phyloP scores from a whole-genome alignment of 1,140 invertebrate genomes.

The Bicyclus anynana region DNA sequence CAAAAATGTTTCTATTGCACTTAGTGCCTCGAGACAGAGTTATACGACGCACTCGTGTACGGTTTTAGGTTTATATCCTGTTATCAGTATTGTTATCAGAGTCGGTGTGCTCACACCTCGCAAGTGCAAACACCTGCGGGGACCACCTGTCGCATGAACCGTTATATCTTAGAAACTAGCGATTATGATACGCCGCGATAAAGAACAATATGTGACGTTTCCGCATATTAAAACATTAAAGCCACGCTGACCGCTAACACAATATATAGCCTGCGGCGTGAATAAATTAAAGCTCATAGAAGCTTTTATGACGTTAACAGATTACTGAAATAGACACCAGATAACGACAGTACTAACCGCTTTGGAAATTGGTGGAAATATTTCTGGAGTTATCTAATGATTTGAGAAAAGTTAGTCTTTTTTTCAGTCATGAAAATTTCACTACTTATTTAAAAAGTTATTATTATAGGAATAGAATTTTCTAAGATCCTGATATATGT shows the following conservation, averaged over 20 bases:
- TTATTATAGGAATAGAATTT: too few species aligned
- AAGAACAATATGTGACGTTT: conserved; percentile 14
- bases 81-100: conserved; percentile 62
- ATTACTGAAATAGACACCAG: too few species aligned
- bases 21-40: neutral
- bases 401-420: too few species aligned
- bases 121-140: conserved; percentile 64
- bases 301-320: neutral
- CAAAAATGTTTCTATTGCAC: neutral
- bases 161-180: conserved; percentile 41
- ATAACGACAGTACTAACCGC: too few species aligned
- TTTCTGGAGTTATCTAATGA: too few species aligned
- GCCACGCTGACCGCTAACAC: neutral
- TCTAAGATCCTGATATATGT: too few species aligned
- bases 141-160: conserved; percentile 48
- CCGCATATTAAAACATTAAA: conserved; percentile 7
- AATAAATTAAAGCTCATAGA: neutral
- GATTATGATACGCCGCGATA: conserved; percentile 29
- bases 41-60: neutral
- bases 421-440: too few species aligned
- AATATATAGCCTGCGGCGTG: conserved; percentile 1
- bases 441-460: too few species aligned
- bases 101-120: conserved; percentile 46
- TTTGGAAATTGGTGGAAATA: neutral
- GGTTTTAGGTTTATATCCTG: conserved; percentile 13